Evolutionary conservation across 2,888 invertebrate genomes (phyloP), one percentile per base, ranked within the genome.

Genomic region (Cremastobaeus sp.): DNA sequence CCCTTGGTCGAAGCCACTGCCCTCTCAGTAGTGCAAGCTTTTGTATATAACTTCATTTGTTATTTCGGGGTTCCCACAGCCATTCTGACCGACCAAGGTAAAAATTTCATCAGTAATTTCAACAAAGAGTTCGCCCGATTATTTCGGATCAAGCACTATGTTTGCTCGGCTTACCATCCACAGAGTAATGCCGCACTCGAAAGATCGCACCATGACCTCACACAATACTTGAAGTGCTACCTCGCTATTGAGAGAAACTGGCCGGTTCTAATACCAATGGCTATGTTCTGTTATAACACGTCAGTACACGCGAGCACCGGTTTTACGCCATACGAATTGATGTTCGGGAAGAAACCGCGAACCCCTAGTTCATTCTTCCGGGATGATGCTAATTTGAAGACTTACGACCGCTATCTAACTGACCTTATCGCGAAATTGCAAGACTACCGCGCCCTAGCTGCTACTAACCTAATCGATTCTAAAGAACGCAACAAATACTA

Each of bases 121-220:
- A 34, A 45, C 11, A 32, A 41, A n/a, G 20, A 15, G 12, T 41
- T 55, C 6, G 11, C 41, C 3, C 12, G 14, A 30, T 17, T 55
- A 3, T 55, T 55, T 15, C 8, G 20, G 12, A 41, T 55, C 3
- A 39, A 41, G 4, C 41, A 41, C 12, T 14, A 17, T 5, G 0
- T 57, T 0, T 57, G 43, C 15, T 20, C 45, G 4, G 14, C 32
- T 0, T 57, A 57, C 12, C 1, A 8, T 1, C 41, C 41, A 0
- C 30, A 41, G n/a, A 15, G 30, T 1, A 55, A 55, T 17, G 55
- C n/a, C 11, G n/a, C n/a, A 2, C 15, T 54, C 14, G 54, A 54
- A 34, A 8, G 54, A 14, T 20, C 14, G 2, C 50, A 50, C 6
- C n/a, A 14, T 4, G 28, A 14, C 4, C 17, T 52, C 0, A 18